phyloP scores from a whole-genome alignment of 2,113 vertebrate species.

The Tragelaphus strepsiceros region DNA sequence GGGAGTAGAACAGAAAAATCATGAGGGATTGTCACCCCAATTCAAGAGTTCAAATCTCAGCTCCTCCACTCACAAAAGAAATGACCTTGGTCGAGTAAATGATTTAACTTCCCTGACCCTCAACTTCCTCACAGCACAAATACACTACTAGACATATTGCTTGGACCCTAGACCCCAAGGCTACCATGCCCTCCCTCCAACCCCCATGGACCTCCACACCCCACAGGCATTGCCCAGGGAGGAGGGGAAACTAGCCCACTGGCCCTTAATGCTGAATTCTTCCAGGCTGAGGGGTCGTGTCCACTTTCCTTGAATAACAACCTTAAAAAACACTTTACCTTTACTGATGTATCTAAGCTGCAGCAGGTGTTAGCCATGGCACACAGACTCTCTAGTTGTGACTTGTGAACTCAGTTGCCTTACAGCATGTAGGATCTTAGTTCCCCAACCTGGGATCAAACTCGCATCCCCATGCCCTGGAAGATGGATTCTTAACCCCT shows the following conservation, averaged over 20 bases:
- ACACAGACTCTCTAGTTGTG: neutral
- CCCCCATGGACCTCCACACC: neutral
- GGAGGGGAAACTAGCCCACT: neutral
- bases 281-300: neutral
- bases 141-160: neutral
- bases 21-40: neutral
- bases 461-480: rapidly evolving
- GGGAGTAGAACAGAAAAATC: neutral
- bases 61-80: neutral
- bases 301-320: neutral
- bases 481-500: neutral
- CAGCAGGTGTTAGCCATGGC: neutral
- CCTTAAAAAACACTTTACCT: neutral
- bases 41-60: neutral
- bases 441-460: neutral
- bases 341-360: neutral
- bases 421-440: neutral
- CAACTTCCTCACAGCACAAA: neutral
- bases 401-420: neutral
- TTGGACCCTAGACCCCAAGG: neutral
- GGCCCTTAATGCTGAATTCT: neutral
- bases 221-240: neutral
- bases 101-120: neutral
- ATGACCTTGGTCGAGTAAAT: neutral
- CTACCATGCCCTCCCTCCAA: neutral